These are phyloP conservation scores for Drosophila melanocephala DNA, from an alignment of 2,888 invertebrate species.

Conservation along the genomic window DNA sequence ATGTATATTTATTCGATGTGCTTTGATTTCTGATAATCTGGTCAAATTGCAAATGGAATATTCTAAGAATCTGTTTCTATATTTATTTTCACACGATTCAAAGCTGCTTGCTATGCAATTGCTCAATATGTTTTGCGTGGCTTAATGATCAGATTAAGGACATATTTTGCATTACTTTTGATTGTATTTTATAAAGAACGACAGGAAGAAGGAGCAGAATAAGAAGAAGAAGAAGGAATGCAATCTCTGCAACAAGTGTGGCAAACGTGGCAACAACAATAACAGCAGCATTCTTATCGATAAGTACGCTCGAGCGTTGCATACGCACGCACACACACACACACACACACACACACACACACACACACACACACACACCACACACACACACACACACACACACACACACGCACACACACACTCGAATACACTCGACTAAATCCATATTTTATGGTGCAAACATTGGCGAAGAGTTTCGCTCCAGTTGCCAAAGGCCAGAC, in stretches of 20 bases:
- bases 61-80: background rate
- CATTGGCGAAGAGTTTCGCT: conserved; percentile 48
- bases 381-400: conserved; percentile 22
- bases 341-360: conserved; percentile 26
- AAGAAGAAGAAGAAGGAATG: conserved; percentile 5
- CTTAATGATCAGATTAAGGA: conserved; percentile 15
- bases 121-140: conserved; percentile 7
- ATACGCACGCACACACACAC: conserved; percentile 25
- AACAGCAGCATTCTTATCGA: conserved; percentile 34
- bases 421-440: conserved; percentile 37
- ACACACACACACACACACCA: background rate
- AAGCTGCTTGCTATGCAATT: background rate
- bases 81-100: background rate
- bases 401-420: conserved; percentile 21
- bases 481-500: conserved; percentile 37
- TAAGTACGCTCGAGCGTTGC: conserved; percentile 40
- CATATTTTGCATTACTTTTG: conserved; percentile 7
- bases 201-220: no score
- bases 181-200: background rate
- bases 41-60: background rate
- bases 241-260: conserved; percentile 55
- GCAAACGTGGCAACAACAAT: conserved; percentile 41
- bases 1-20: background rate
- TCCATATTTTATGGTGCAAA: conserved; percentile 74
- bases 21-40: background rate